Conservation (phyloP, 2,113 vertebrate genomes). For the Atlantisia rogersi region DNA sequence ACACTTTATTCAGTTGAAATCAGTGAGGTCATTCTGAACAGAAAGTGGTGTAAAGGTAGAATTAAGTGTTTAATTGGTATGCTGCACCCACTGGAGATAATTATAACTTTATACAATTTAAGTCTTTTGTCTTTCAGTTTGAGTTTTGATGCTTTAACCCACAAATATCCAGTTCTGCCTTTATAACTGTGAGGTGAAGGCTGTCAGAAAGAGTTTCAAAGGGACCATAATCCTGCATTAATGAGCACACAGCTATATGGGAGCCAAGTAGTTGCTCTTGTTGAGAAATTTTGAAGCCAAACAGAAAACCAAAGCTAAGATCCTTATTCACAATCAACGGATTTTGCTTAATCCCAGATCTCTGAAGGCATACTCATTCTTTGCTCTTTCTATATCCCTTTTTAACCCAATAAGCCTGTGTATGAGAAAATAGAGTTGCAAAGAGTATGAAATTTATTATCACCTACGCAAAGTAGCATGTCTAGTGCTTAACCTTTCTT, state of each 20-base stretch:
- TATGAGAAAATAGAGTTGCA: background rate
- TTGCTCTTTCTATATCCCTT: background rate
- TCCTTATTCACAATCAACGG: constrained; percentile 45
- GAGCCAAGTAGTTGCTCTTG: constrained; percentile 55
- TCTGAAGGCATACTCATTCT: constrained; percentile 51
- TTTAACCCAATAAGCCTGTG: constrained; percentile 31
- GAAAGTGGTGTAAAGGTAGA: background rate
- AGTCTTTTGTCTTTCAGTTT: constrained; percentile 43
- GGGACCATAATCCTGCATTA: constrained; percentile 67
- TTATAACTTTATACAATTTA: constrained; percentile 18
- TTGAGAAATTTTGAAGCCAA: constrained; percentile 56
- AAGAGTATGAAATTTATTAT: background rate
- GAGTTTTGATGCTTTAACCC: constrained; percentile 41
- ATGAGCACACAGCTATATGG: constrained; percentile 42
- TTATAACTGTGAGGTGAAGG: constrained; percentile 40
- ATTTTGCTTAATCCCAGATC: constrained; percentile 60
- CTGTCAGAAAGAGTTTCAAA: constrained; percentile 54
- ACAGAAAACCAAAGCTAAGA: constrained; percentile 54
- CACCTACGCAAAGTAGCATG: background rate
- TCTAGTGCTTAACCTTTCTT: background rate
- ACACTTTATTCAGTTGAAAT: background rate
- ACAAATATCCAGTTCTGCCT: constrained; percentile 23
- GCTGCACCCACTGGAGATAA: constrained; percentile 21
- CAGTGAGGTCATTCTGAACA: background rate
- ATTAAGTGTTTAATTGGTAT: background rate